Base-by-base conservation (phyloP, 2,888 invertebrate genomes). In the Dryobotodes eremita region DNA sequence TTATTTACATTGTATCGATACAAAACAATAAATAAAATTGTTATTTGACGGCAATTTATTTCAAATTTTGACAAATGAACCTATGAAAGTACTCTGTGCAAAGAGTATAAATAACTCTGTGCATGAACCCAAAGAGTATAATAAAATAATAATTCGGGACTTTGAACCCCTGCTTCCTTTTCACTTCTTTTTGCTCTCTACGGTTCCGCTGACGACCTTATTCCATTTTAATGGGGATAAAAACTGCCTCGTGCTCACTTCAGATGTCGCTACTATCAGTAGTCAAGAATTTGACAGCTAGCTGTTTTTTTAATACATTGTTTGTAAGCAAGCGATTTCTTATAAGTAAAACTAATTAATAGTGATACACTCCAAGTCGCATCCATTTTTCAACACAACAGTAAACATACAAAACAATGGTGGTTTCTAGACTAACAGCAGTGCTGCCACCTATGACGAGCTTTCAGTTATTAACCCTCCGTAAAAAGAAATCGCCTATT, bases 61-160 rank as follows among this genome's bases (percentile, higher is more conserved):
- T 26, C 57, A 59, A 59, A 8, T 42, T 36, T 64, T 64, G 64
- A 64, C 64, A 64, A 36, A 31, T 64, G 20, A 64, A n/a, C 55
- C 20, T 31, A 20, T 17, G 5, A 42, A 42, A 36, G 31, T 36
- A 36, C 31, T 36, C 31, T 36, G 31, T 36, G 31, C 31, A 36
- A 36, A 36, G 31, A 36, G 31, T 36, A 1, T 36, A 36, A n/a
- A 36, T 36, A 36, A 36, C 31, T 36, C 31, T 36, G 31, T 36
- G 31, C 31, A 36, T 36, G 31, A 36, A 36, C 31, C 31, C 31
- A 36, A 36, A 36, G 31, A 36, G 31, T 36, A 36, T 36, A 36
- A 36, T 36, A 2, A 2, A 36, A 36, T 36, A 36, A 36, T 36
- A 36, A 36, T 36, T 2, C 31, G 31, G 31, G 31, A 36, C 2